These are phyloP conservation scores for Busseola fusca DNA, from an alignment of 2,888 invertebrate genomes.

Conservation along the genomic window DNA sequence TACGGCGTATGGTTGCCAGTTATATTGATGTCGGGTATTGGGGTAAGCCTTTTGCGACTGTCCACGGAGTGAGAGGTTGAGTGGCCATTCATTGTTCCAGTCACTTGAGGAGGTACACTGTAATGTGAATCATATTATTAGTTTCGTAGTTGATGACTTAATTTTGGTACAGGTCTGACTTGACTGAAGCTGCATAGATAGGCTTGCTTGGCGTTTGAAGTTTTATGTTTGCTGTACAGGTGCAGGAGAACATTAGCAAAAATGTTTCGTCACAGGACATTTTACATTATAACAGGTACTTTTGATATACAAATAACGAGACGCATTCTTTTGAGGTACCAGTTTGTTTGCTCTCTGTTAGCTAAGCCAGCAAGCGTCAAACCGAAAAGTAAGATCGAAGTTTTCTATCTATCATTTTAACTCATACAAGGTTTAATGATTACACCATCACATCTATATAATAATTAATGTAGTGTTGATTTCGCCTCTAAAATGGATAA, in stretches of 20 bases:
- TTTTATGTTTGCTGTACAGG: no score
- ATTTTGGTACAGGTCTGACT: background rate
- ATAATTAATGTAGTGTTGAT: background rate
- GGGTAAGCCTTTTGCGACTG: constrained; percentile 90
- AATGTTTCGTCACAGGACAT: background rate
- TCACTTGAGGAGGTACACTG: constrained; percentile 83
- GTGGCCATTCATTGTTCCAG: constrained; percentile 85
- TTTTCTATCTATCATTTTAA: background rate
- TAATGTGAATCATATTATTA: constrained; percentile 46
- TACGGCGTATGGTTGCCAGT: constrained; percentile 92
- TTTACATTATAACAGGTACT: no score
- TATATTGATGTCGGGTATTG: constrained; percentile 92
- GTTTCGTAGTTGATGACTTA: background rate
- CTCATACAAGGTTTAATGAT: background rate
- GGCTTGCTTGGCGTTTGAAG: constrained; percentile 4
- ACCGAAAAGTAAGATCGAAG: background rate
- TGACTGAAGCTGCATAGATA: background rate
- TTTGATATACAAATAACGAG: background rate
- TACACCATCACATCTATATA: background rate
- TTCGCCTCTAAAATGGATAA: background rate
- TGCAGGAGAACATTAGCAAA: background rate
- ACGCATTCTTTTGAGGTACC: background rate
- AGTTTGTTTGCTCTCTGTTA: background rate
- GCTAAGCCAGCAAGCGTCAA: no score
- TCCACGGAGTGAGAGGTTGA: constrained; percentile 84